These are phyloP conservation scores for Teleiodes luculella DNA, from an alignment of 2,888 invertebrate genomes.

Conservation along the genomic window DNA sequence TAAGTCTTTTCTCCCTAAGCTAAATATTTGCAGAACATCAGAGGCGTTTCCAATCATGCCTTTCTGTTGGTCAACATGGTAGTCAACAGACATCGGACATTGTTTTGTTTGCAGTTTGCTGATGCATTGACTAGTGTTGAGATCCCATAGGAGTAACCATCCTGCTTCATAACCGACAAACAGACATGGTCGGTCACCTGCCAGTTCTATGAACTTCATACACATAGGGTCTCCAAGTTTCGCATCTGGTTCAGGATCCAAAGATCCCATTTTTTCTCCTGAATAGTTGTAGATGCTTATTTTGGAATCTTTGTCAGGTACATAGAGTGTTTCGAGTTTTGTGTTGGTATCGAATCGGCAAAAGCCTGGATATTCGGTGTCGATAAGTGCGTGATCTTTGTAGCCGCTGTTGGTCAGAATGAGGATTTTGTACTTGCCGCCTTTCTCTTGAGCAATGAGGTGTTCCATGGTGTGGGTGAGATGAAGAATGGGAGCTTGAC, in stretches of 20 bases:
- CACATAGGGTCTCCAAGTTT: slow-evolving; percentile 83
- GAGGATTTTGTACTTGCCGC: slow-evolving; percentile 84
- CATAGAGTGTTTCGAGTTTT: slow-evolving; percentile 81
- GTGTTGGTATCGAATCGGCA: slow-evolving; percentile 82
- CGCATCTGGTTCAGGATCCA: slow-evolving; percentile 55
- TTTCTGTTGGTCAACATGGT: slow-evolving; percentile 80
- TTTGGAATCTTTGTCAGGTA: slow-evolving; percentile 80
- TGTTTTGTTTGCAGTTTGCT: slow-evolving; percentile 79
- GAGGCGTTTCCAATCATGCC: slow-evolving; percentile 84
- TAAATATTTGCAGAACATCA: slow-evolving; percentile 80
- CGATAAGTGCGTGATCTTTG: slow-evolving; percentile 73
- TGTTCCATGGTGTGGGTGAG: slow-evolving; percentile 79
- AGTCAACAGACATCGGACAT: slow-evolving; percentile 85
- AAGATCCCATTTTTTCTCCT: slow-evolving; percentile 58
- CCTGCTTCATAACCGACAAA: slow-evolving; percentile 87
- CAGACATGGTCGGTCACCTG: slow-evolving; percentile 72
- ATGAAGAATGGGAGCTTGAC: slow-evolving; percentile 81
- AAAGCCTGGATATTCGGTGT: slow-evolving; percentile 83
- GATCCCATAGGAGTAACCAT: slow-evolving; percentile 84
- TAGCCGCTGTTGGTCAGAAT: slow-evolving; percentile 80
- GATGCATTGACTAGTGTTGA: slow-evolving; percentile 78
- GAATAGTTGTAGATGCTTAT: slow-evolving; percentile 72
- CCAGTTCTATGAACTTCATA: slow-evolving; percentile 72
- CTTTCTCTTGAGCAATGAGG: slow-evolving; percentile 87
- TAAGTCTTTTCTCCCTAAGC: slow-evolving; percentile 74